Conservation (phyloP, 2,888 invertebrate genomes). For the Epirrhoe tristata region DNA sequence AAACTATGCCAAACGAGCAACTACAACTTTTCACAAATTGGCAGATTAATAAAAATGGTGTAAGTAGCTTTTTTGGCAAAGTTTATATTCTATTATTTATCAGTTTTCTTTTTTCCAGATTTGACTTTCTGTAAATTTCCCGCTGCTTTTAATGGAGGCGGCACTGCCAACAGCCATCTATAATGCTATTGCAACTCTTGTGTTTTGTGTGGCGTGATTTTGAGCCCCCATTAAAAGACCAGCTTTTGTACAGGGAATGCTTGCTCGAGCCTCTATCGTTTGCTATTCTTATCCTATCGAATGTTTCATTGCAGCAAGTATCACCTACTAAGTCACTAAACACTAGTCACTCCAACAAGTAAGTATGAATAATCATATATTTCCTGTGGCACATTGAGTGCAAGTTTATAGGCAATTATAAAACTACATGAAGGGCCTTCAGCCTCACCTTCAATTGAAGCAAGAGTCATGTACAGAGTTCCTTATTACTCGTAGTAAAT, state of each 20-base stretch:
- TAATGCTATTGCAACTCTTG: slow-evolving; percentile 25
- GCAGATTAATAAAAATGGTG: background rate
- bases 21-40: background rate
- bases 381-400: slow-evolving; percentile 39
- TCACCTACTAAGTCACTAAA: slow-evolving; percentile 85
- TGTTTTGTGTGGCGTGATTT: slow-evolving; percentile 25
- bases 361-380: slow-evolving; percentile 63
- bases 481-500: too few species aligned
- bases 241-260: slow-evolving; percentile 54
- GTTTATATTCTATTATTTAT: slow-evolving; percentile 23
- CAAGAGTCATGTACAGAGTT: too few species aligned
- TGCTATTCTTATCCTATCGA: slow-evolving; percentile 76
- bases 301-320: slow-evolving; percentile 83
- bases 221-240: slow-evolving; percentile 21
- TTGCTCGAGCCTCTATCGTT: slow-evolving; percentile 61
- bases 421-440: too few species aligned
- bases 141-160: slow-evolving; percentile 39
- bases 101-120: slow-evolving; percentile 52
- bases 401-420: background rate
- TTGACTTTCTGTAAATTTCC: slow-evolving; percentile 32
- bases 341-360: slow-evolving; percentile 77
- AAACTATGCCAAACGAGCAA: slow-evolving; percentile 2
- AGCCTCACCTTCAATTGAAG: too few species aligned
- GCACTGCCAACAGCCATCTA: slow-evolving; percentile 15
- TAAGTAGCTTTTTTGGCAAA: slow-evolving; percentile 23